Base-by-base conservation (phyloP, 2,113 vertebrate species). In the Climacteris rufus region DNA sequence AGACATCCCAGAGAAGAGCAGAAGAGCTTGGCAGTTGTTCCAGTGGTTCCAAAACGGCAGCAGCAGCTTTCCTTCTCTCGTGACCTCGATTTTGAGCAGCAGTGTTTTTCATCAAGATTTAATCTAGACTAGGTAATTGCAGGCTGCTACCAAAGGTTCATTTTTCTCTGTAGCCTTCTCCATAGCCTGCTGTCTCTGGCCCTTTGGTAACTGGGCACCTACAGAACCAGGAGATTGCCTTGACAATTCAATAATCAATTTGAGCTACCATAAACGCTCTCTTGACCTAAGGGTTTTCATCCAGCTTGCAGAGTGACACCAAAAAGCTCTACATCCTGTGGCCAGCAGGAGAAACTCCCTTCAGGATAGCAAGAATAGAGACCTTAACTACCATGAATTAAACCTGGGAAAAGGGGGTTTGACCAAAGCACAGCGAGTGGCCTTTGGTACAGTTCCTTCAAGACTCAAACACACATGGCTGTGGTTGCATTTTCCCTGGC, bases 351-450 rank as follows among this genome's bases (percentile, higher is more conserved):
- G 10, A 76, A 94, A 35, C 30, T 35, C 28, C n/a, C 10, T 50
- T 37, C 14, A 57, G 40, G 11, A 2, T 21, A 13, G 31, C 44
- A 33, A 21, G 11, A 52, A 40, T 0, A n/a, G 6, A 50, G 9
- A 83, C 11, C 18, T 50, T 15, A 56, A 10, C 17, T n/a, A 15
- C 13, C 18, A 76, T 6, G 31, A 44, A 65, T 25, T 37, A 53
- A 40, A n/a, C 16, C 13, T 14, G 6, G 11, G 9, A n/a, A 23
- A 40, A 49, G n/a, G 3, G 28, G 7, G 18, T 4, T n/a, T 71
- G 15, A 54, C 60, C 66, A 45, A 44, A 61, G 50, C 65, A 76
- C 1, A 0, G 8, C 0, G 1, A 44, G 5, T 6, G 4, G n/a
- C 21, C 6, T 0, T 22, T 7, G 2, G 10, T 59, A 31, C 6